Conservation (phyloP, 2,888 invertebrate species). For the Hirtodrosophila duncani region DNA sequence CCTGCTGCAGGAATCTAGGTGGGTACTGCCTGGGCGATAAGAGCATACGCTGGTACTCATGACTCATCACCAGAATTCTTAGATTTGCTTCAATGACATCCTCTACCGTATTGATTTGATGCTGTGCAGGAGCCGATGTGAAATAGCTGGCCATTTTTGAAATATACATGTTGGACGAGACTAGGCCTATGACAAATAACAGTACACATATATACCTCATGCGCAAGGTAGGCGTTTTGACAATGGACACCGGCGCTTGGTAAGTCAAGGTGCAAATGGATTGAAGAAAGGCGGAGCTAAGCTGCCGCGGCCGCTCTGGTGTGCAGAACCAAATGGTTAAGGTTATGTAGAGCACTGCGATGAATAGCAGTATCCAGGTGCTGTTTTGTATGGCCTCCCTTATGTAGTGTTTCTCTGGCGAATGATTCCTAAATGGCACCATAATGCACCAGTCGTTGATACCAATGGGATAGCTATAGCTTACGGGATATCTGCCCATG, state of each 20-base stretch:
- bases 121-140: constrained; percentile 40
- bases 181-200: constrained; percentile 59
- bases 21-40: constrained; percentile 30
- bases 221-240: constrained; percentile 38
- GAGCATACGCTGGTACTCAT: constrained; percentile 47
- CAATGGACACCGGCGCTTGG: constrained; percentile 43
- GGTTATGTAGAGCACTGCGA: constrained; percentile 47
- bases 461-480: constrained; percentile 68
- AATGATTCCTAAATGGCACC: constrained; percentile 63
- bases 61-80: constrained; percentile 42
- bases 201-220: constrained; percentile 54
- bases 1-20: constrained; percentile 37
- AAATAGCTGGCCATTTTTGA: constrained; percentile 70
- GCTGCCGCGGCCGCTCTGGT: constrained; percentile 48
- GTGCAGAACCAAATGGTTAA: constrained; percentile 61
- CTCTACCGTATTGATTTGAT: constrained; percentile 55
- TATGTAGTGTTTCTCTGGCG: constrained; percentile 55
- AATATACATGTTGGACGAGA: constrained; percentile 64
- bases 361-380: constrained; percentile 54
- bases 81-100: constrained; percentile 62
- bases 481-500: constrained; percentile 30
- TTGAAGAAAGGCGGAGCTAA: constrained; percentile 58
- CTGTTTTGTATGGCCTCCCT: constrained; percentile 41
- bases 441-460: constrained; percentile 73
- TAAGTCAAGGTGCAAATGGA: constrained; percentile 55